phyloP scores from a whole-genome alignment of 53 echinoderm and acorn worm species.

The Hippasteria phrygiana region DNA sequence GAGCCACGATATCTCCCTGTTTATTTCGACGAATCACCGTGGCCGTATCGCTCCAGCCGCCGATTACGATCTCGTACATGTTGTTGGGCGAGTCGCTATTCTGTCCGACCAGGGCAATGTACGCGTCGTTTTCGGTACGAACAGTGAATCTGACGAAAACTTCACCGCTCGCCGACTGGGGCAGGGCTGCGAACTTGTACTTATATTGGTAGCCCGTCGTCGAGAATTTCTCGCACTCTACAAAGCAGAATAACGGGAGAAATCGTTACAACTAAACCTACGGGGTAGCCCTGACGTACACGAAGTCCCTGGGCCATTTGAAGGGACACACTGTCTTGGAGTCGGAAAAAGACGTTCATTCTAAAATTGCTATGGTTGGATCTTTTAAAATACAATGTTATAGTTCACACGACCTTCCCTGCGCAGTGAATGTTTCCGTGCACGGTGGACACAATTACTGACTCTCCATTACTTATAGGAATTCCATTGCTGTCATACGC shows the following conservation, averaged over 20 bases:
- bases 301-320: too few relatives aligned
- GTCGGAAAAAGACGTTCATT: too few relatives aligned
- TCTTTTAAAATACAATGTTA: too few relatives aligned
- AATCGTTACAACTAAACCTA: too few relatives aligned
- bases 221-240: neutral
- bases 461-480: too few relatives aligned
- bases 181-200: conserved; percentile 19
- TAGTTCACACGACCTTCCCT: too few relatives aligned
- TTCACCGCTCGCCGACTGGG: neutral
- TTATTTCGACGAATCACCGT: neutral
- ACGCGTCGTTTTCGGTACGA: neutral
- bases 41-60: neutral
- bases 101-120: neutral
- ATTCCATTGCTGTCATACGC: too few relatives aligned
- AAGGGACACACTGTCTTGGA: too few relatives aligned
- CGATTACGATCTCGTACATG: conserved; percentile 4
- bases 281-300: too few relatives aligned
- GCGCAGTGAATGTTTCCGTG: too few relatives aligned
- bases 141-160: neutral
- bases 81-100: neutral
- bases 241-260: neutral
- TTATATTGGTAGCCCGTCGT: neutral
- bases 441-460: too few relatives aligned
- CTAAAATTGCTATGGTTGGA: too few relatives aligned
- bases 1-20: neutral